Conservation (phyloP, 2,113 vertebrate species). For the Hippocampus comes region DNA sequence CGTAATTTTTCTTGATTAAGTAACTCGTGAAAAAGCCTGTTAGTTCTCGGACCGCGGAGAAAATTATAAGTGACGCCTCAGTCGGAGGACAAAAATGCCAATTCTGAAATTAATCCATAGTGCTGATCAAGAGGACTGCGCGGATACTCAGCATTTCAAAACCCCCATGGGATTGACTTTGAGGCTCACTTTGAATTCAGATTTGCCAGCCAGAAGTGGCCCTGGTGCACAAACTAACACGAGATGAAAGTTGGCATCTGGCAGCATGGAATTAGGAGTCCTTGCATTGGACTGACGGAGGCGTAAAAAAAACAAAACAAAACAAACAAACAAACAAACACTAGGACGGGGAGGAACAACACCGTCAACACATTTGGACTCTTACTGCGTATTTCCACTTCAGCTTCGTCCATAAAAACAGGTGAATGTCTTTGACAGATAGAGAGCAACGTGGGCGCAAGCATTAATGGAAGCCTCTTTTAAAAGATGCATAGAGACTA, state of each 20-base stretch:
- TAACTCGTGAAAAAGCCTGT: slow-evolving; percentile 1
- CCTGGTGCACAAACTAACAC: slow-evolving; percentile 39
- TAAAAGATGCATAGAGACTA: slow-evolving; percentile 40
- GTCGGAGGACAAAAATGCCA: slow-evolving; percentile 37
- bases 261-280: slow-evolving; percentile 41
- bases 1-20: slow-evolving; percentile 9
- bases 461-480: slow-evolving; percentile 46
- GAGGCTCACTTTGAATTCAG: slow-evolving; percentile 41
- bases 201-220: slow-evolving; percentile 25
- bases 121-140: slow-evolving; percentile 38
- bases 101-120: slow-evolving; percentile 14
- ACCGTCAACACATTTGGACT: slow-evolving; percentile 32
- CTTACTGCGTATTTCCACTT: slow-evolving; percentile 20
- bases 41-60: not conserved
- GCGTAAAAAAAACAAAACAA: slow-evolving; percentile 5
- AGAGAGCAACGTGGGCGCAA: slow-evolving; percentile 36
- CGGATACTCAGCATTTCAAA: slow-evolving; percentile 27
- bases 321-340: not conserved
- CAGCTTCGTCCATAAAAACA: slow-evolving; percentile 32
- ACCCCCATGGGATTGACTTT: slow-evolving; percentile 34
- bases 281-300: slow-evolving; percentile 11
- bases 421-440: slow-evolving; percentile 27
- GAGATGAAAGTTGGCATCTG: slow-evolving; percentile 52
- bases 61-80: slow-evolving; percentile 16
- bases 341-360: slow-evolving; percentile 16